phyloP scores from a whole-genome alignment of 1,140 invertebrate species.

The Ctenoplectra terminalis region DNA sequence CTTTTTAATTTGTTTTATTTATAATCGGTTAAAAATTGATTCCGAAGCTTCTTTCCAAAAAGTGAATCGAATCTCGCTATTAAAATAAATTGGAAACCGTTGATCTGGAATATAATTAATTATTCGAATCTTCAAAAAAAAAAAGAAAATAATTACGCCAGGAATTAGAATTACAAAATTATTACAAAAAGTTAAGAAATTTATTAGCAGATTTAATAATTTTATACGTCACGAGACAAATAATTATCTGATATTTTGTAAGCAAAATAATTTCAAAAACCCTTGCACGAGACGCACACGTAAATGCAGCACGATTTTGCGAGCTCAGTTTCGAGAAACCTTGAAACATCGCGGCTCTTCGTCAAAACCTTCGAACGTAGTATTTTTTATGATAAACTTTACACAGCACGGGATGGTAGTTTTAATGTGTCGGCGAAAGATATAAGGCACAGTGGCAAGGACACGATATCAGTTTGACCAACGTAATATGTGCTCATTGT shows the following conservation, averaged over 20 bases:
- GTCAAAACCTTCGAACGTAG: neutral
- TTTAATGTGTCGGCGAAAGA: neutral
- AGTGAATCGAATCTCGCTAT: too few relatives aligned
- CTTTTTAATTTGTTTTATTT: too few relatives aligned
- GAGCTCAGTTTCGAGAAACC: neutral
- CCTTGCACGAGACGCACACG: neutral
- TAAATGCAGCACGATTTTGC: neutral
- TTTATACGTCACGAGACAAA: too few relatives aligned
- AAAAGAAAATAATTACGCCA: too few relatives aligned
- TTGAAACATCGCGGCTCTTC: neutral
- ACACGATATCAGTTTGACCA: constrained; percentile 1
- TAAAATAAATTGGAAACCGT: too few relatives aligned
- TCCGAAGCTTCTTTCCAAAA: too few relatives aligned
- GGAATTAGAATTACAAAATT: too few relatives aligned
- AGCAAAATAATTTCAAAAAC: neutral
- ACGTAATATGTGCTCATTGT: constrained; percentile 2
- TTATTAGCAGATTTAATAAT: too few relatives aligned
- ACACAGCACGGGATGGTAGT: neutral
- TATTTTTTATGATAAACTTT: constrained; percentile 1
- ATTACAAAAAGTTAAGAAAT: too few relatives aligned
- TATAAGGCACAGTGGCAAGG: neutral
- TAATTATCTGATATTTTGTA: neutral
- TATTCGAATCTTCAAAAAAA: too few relatives aligned
- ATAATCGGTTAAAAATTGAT: too few relatives aligned
- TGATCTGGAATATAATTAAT: too few relatives aligned